These are phyloP conservation scores for Aethina tumida DNA, from an alignment of 1,140 invertebrate species.

Conservation along the genomic window DNA sequence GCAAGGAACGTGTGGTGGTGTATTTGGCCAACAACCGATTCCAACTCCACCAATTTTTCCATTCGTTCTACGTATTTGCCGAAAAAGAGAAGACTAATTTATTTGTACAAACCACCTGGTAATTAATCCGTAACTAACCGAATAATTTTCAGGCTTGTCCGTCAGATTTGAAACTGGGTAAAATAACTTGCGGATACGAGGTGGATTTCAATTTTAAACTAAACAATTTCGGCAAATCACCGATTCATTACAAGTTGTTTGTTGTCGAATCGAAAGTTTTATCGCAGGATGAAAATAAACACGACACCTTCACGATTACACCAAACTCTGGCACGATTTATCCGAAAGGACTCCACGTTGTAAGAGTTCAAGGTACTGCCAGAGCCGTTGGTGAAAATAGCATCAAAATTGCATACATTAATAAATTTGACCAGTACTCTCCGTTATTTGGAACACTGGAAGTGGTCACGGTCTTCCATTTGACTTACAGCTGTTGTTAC, in stretches of 20 bases:
- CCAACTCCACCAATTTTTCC: too few species aligned
- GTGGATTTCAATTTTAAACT: too few species aligned
- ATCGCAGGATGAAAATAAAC: background rate
- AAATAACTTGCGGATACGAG: too few species aligned
- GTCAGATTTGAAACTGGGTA: too few species aligned
- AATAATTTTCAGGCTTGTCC: too few species aligned
- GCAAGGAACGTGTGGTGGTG: too few species aligned
- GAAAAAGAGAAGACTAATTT: too few species aligned
- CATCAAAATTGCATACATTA: conserved; percentile 13
- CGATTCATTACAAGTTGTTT: conserved; percentile 6
- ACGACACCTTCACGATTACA: background rate
- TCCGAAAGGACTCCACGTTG: conserved; percentile 11
- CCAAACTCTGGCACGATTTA: conserved; percentile 7
- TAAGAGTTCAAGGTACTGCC: conserved; percentile 8
- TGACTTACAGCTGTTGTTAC: conserved; percentile 10
- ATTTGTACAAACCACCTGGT: too few species aligned
- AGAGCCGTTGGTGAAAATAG: conserved; percentile 6
- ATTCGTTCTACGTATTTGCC: too few species aligned
- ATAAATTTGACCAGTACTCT: conserved; percentile 8
- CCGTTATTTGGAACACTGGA: conserved; percentile 4
- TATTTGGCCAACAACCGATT: too few species aligned
- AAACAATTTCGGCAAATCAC: conserved; percentile 21
- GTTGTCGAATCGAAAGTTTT: too few species aligned
- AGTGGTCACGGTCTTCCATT: conserved; percentile 9
- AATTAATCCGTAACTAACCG: too few species aligned